These are phyloP conservation scores for Anoplopoma fimbria DNA, from an alignment of 2,113 vertebrate species.

Conservation along the genomic window DNA sequence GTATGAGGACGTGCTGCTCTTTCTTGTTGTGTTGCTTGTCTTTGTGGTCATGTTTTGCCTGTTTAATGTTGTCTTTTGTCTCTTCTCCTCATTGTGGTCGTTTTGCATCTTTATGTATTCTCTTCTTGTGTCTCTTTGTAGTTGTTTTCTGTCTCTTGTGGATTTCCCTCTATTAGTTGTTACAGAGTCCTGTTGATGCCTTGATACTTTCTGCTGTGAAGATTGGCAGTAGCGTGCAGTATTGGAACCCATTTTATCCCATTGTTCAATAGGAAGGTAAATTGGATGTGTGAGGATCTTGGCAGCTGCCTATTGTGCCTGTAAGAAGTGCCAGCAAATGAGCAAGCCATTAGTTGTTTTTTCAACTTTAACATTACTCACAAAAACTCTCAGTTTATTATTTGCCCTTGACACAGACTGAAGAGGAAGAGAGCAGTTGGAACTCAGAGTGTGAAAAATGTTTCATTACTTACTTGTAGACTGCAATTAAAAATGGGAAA, in stretches of 20 bases:
- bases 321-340: neutral
- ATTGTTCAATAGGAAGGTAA: neutral
- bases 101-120: neutral
- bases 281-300: neutral
- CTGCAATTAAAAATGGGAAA: conserved; percentile 26
- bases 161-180: neutral
- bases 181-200: neutral
- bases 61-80: too few relatives aligned
- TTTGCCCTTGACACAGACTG: conserved; percentile 17
- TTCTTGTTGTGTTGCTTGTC: neutral
- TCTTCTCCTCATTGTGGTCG: neutral
- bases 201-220: neutral
- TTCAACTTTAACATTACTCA: neutral
- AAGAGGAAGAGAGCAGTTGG: neutral
- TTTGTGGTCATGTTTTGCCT: neutral
- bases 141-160: neutral
- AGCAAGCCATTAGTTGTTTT: neutral
- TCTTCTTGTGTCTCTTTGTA: neutral
- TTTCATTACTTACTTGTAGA: conserved; percentile 37
- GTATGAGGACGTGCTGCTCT: too few relatives aligned
- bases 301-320: neutral
- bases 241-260: neutral
- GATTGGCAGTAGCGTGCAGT: neutral
- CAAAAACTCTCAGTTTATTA: neutral
- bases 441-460: neutral